Conservation (phyloP, 1,140 invertebrate species). For the Drosophila lacteicornis region DNA sequence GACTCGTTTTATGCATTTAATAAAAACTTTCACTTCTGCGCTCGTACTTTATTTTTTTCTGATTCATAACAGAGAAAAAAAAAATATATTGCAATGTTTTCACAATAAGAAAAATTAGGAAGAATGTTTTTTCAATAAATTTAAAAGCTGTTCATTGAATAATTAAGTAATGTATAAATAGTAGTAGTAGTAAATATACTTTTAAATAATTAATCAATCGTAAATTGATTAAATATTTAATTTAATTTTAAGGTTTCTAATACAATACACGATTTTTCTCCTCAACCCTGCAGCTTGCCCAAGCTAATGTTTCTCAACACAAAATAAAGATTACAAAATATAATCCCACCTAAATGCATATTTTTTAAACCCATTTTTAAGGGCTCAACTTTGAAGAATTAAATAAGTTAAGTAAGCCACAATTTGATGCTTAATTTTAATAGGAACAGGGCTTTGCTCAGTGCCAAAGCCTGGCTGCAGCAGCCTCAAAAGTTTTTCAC, state of each 20-base stretch:
- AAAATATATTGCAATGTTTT: neutral
- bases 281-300: too few species aligned
- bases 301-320: neutral
- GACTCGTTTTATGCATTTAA: slow-evolving; percentile 79
- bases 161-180: too few species aligned
- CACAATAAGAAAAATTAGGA: neutral
- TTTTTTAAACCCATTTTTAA: neutral
- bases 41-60: slow-evolving; percentile 52
- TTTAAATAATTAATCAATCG: too few species aligned
- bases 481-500: slow-evolving; percentile 64
- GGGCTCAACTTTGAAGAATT: slow-evolving; percentile 9
- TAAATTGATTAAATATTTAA: neutral
- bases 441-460: slow-evolving; percentile 22
- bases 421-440: slow-evolving; percentile 14
- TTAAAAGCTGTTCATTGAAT: neutral
- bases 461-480: slow-evolving; percentile 45
- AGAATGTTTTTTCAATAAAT: neutral
- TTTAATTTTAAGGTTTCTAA: neutral
- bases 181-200: too few species aligned
- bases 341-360: neutral
- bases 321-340: neutral
- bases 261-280: too few species aligned
- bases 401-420: slow-evolving; percentile 13
- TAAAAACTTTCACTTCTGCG: slow-evolving; percentile 77
- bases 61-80: neutral